A percentile compares a stretch with the other conserved stretches of the same genome.
Conservation (phyloP, 2,888 invertebrate genomes). For the Dendrolimus pini region DNA sequence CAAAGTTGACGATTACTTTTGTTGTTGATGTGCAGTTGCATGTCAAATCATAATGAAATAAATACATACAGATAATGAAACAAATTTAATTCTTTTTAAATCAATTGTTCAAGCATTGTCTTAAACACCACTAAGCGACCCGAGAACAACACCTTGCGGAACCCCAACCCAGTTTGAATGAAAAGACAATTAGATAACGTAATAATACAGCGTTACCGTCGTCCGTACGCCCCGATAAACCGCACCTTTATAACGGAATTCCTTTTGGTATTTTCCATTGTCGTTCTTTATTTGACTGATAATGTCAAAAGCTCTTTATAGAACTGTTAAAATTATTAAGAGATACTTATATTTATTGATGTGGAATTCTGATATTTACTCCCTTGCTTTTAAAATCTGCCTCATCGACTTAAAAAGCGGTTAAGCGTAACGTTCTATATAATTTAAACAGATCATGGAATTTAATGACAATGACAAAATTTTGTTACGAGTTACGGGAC, state of each 20-base stretch:
- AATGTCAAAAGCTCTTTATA: neutral
- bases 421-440: too few relatives aligned
- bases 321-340: neutral
- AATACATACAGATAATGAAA: too few relatives aligned
- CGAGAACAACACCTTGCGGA: neutral
- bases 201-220: neutral
- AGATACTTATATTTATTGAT: neutral
- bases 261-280: neutral
- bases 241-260: neutral
- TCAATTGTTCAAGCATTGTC: neutral
- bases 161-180: neutral
- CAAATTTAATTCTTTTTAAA: neutral
- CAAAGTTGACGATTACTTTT: too few relatives aligned
- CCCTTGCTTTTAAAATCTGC: too few relatives aligned
- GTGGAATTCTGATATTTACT: neutral
- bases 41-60: too few relatives aligned
- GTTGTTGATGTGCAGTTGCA: too few relatives aligned
- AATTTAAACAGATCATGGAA: too few relatives aligned
- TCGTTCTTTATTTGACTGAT: neutral
- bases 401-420: too few relatives aligned
- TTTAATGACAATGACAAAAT: too few relatives aligned
- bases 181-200: neutral
- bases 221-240: neutral
- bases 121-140: neutral
- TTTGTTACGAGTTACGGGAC: too few relatives aligned